These are phyloP conservation scores for Beris morrisii DNA, from an alignment of 2,888 invertebrate species.

Conservation along the genomic window DNA sequence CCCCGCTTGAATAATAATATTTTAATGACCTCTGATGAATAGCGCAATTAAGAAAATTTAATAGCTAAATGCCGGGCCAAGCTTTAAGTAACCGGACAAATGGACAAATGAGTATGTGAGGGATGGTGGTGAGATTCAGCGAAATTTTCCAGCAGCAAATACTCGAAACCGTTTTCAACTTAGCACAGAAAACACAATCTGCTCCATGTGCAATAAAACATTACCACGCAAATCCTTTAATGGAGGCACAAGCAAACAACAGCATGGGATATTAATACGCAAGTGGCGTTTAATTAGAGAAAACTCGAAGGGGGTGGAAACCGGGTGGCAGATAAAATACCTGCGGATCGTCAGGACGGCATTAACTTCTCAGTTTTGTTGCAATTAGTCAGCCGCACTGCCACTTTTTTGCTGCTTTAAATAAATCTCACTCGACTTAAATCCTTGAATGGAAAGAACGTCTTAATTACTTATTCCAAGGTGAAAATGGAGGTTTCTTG, in stretches of 20 bases:
- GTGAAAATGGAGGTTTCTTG: constrained; percentile 18
- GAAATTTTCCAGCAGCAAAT: no score
- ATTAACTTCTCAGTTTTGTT: constrained; percentile 28
- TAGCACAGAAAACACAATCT: constrained; percentile 14
- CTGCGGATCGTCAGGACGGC: constrained; percentile 14
- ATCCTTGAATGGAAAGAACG: constrained; percentile 25
- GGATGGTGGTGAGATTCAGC: no score
- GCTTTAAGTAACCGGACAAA: no score
- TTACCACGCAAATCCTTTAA: constrained; percentile 23
- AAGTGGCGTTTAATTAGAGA: constrained; percentile 27
- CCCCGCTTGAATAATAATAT: no score
- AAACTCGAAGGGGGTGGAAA: not conserved
- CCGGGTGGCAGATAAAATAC: not conserved
- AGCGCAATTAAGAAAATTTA: no score
- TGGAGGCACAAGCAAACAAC: constrained; percentile 11
- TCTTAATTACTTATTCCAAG: constrained; percentile 30
- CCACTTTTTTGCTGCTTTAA: constrained; percentile 16
- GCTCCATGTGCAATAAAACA: constrained; percentile 23
- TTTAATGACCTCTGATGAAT: no score
- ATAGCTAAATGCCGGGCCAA: no score
- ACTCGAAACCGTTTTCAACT: constrained; percentile 16
- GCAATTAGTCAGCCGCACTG: constrained; percentile 23
- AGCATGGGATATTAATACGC: constrained; percentile 23
- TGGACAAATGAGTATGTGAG: no score
- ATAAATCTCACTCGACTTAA: constrained; percentile 14